Percentiles rank a stretch among this genome's conserved stretches.
phyloP scores from a whole-genome alignment of 2,888 invertebrate genomes.

The Diogma glabrata region DNA sequence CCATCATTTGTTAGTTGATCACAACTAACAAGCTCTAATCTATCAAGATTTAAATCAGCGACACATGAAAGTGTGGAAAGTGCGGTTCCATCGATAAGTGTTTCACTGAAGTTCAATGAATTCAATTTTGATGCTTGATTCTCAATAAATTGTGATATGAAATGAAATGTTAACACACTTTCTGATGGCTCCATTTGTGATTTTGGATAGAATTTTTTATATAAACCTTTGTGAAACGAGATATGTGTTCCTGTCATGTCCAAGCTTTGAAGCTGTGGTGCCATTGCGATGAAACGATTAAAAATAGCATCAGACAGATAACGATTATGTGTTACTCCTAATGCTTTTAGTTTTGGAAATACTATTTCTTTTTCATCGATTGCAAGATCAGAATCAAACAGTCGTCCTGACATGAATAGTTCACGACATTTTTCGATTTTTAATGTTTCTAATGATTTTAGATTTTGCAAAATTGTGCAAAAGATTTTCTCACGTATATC shows the following conservation, averaged over 20 bases:
- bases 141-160: constrained; percentile 46
- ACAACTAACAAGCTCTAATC: constrained; percentile 44
- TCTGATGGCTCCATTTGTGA: constrained; percentile 45
- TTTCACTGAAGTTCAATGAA: constrained; percentile 51
- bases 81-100: constrained; percentile 52
- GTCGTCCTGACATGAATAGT: constrained; percentile 59
- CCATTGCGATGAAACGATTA: constrained; percentile 48
- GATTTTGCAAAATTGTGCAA: constrained; percentile 44
- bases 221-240: constrained; percentile 56
- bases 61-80: constrained; percentile 44
- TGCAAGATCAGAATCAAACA: constrained; percentile 38
- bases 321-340: constrained; percentile 54
- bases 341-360: constrained; percentile 37
- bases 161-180: constrained; percentile 58
- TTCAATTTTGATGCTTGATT: constrained; percentile 43
- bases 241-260: constrained; percentile 56
- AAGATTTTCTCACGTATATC: constrained; percentile 53
- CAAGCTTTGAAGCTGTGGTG: constrained; percentile 46
- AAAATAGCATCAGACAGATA: constrained; percentile 66
- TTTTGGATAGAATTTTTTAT: constrained; percentile 52
- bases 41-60: constrained; percentile 40
- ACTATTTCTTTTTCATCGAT: neutral
- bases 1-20: constrained; percentile 51
- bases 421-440: constrained; percentile 54
- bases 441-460: constrained; percentile 45